Base-by-base conservation (phyloP, 2,797 vertebrate genomes). In the Sphaeramia orbicularis region DNA sequence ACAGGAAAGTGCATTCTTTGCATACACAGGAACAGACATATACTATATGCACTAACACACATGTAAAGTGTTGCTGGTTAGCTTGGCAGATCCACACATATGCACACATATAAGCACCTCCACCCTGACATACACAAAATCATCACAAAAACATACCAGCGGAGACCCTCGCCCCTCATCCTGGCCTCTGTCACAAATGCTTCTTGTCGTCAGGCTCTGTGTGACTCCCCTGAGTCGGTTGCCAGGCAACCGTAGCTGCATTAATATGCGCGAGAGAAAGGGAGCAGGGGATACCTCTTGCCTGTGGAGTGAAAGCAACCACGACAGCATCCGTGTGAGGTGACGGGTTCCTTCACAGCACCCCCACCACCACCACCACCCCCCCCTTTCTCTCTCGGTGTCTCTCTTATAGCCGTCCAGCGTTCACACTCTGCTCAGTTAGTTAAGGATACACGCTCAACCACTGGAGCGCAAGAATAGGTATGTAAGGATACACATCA, bases 211-310 rank as follows among this genome's bases (percentile, higher is more conserved):
- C 81, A 88, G 86, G 86, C 63, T 36, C 75, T 70, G 76, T 91
- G 91, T 92, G 92, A 91, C 92, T 95, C 95, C 94, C 91, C 86
- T 74, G 94, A 92, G 93, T 91, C 81, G 92, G 95, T 96, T 96
- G 94, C 95, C 86, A 91, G 91, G 95, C 95, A 96, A 96, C 95
- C 86, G 2, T 68, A 71, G 90, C 93, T 93, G 89, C 94, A 95
- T 95, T 96, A 95, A 95, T 93, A 95, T 94, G 94, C 89, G 85
- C 81, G 82, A 85, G 86, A 90, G 90, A 92, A 91, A 92, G 91
- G 90, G 92, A 88, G 80, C 65, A 91, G 92, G 94, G 94, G 90
- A 93, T 90, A 92, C 93, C 94, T 91, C 81, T 83, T 74, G 84
- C 83, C 80, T 87, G 87, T 81, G 84, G 86, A 93, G 88, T 50